Evolutionary conservation across 2,888 invertebrate genomes (phyloP), one percentile per base, ranked within the genome.

Genomic region (Sesia apiformis): DNA sequence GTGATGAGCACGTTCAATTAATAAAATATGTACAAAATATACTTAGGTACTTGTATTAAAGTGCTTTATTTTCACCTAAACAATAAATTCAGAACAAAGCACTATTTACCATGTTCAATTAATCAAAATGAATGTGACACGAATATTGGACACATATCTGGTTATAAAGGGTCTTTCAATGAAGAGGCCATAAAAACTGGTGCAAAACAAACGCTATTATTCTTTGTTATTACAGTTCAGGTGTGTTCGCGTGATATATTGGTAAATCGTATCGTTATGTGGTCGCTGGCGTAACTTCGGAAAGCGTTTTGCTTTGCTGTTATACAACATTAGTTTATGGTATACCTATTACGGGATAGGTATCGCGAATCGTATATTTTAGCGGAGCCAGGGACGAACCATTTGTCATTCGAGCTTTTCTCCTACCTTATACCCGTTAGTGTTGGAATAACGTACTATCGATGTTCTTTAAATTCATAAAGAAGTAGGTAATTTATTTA

Each of bases 151-250:
- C 53, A 54, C 57, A 51, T 57, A 59, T 53, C 50, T 49, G 53
- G 57, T 58, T 63, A 68, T 68, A 66, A 67, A 69, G 62, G 69
- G 73, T 74, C 7, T 53, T 74, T 70, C 75, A 84, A 83, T 84
- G 81, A 83, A 81, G 78, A 73, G 76, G 70, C 80, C 68, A 84
- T 85, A 85, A 85, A 81, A 85, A 82, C 73, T 72, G 78, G 69
- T 72, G 67, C 77, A 76, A 78, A 80, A 81, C 82, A 80, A 78
- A 81, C 72, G 83, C 82, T 81, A 81, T 85, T 80, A 81, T 78
- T 84, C 81, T 81, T 78, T 76, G 82, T 84, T 84, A 84, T 84
- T 83, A 78, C 81, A 71, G 82, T 82, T 78, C 84, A 86, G 85
- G 86, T 86, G 85, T 80, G 78, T 68, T 76, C 69, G 69, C 61